phyloP scores from a whole-genome alignment of 2,888 invertebrate genomes.

The Trachelus iudaicus region DNA sequence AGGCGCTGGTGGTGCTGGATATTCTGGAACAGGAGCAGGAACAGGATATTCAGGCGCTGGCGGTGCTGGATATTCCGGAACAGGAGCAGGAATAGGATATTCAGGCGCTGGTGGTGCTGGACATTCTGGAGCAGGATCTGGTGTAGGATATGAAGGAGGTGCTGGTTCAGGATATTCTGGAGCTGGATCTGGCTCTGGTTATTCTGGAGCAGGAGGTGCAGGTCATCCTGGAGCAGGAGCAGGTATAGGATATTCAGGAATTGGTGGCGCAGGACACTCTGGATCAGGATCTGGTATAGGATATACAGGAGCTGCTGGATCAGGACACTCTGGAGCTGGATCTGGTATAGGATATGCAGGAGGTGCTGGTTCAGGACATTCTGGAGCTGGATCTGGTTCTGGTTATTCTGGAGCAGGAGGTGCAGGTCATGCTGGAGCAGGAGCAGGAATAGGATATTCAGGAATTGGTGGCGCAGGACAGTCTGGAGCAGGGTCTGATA shows the following conservation, averaged over 20 bases:
- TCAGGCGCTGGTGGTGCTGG: background rate
- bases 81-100: background rate
- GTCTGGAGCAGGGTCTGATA: background rate
- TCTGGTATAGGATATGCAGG: background rate
- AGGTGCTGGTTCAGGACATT: background rate
- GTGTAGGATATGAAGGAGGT: background rate
- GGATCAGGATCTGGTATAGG: slow-evolving; percentile 8
- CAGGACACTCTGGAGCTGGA: slow-evolving; percentile 9
- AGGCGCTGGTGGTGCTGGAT: background rate
- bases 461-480: slow-evolving; percentile 4
- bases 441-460: background rate
- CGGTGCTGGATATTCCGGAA: background rate
- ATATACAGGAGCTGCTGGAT: slow-evolving; percentile 17
- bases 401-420: slow-evolving; percentile 8
- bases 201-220: slow-evolving; percentile 7
- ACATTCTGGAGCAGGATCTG: background rate
- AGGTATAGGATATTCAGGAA: slow-evolving; percentile 1
- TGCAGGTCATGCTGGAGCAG: background rate
- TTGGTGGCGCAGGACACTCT: slow-evolving; percentile 8
- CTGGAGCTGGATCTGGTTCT: background rate
- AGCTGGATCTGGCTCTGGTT: background rate
- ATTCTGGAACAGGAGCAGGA: slow-evolving; percentile 4
- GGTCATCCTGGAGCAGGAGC: slow-evolving; percentile 6
- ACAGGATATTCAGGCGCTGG: background rate
- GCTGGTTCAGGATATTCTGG: background rate